These are phyloP conservation scores for Drosophila nigritarsus DNA, from an alignment of 2,888 invertebrate species.

Conservation along the genomic window DNA sequence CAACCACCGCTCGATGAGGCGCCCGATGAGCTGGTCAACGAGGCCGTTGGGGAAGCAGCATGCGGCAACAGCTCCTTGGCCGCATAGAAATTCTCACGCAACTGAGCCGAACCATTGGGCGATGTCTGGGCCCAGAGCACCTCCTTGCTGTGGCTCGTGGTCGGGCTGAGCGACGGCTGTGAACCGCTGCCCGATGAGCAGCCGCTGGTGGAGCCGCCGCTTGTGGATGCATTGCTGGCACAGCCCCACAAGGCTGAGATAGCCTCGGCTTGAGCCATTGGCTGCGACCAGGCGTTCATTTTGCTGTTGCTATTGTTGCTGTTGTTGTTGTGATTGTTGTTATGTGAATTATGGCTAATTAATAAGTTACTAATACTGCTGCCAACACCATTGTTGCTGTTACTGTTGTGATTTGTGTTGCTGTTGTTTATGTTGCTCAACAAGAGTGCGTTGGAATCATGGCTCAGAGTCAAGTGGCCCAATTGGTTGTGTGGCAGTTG, in stretches of 20 bases:
- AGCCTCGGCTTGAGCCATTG: constrained; percentile 65
- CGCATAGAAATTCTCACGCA: constrained; percentile 61
- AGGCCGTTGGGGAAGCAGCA: constrained; percentile 79
- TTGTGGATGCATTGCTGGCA: constrained; percentile 66
- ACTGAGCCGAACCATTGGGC: constrained; percentile 66
- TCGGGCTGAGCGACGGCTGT: constrained; percentile 84
- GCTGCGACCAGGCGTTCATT: constrained; percentile 50
- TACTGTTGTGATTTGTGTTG: constrained; percentile 32
- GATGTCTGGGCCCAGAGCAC: constrained; percentile 84
- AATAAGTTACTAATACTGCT: constrained; percentile 83
- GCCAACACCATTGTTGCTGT: constrained; percentile 64
- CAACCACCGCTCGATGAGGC: constrained; percentile 66
- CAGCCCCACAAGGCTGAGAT: constrained; percentile 84
- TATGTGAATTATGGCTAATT: constrained; percentile 82
- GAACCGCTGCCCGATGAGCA: constrained; percentile 80
- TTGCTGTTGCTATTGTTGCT: constrained; percentile 46
- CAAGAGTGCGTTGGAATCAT: constrained; percentile 55
- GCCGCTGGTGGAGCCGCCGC: constrained; percentile 71
- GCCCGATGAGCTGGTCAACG: constrained; percentile 70
- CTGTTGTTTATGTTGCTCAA: constrained; percentile 52
- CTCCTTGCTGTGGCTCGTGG: constrained; percentile 84
- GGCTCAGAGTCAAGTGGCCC: constrained; percentile 47
- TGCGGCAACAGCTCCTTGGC: constrained; percentile 55
- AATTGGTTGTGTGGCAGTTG: constrained; percentile 41
- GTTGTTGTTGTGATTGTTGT: constrained; percentile 57